phyloP scores from a whole-genome alignment of 2,797 vertebrate genomes.

The Scyliorhinus canicula region DNA sequence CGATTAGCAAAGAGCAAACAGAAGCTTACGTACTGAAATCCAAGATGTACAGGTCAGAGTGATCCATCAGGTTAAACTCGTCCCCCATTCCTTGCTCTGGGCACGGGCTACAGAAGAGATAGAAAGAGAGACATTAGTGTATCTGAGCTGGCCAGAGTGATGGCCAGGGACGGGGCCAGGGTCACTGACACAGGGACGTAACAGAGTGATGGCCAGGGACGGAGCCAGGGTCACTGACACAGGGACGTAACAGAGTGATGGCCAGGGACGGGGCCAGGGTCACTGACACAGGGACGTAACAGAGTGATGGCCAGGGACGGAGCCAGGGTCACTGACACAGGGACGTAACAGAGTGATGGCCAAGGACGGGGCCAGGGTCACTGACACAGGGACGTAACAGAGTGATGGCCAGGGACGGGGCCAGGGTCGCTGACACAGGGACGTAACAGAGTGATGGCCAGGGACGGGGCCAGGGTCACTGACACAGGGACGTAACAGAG shows the following conservation, averaged over 20 bases:
- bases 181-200: background rate
- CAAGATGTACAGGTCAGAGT: conserved; percentile 95
- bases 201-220: no score
- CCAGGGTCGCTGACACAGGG: no score
- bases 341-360: background rate
- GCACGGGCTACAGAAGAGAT: conserved; percentile 71
- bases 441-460: no score
- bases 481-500: no score
- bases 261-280: no score
- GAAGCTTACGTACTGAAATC: conserved; percentile 83
- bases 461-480: no score
- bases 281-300: background rate
- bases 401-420: no score
- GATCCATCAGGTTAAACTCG: conserved; percentile 98
- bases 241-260: background rate
- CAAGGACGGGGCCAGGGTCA: no score
- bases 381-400: no score
- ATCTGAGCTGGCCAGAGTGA: background rate
- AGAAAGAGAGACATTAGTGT: background rate
- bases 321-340: background rate
- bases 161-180: no score
- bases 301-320: no score
- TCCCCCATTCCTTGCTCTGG: conserved; percentile 96
- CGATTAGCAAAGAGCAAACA: background rate
- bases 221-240: background rate